phyloP scores from a whole-genome alignment of 2,888 invertebrate genomes.

The Drosophila lutescens region DNA sequence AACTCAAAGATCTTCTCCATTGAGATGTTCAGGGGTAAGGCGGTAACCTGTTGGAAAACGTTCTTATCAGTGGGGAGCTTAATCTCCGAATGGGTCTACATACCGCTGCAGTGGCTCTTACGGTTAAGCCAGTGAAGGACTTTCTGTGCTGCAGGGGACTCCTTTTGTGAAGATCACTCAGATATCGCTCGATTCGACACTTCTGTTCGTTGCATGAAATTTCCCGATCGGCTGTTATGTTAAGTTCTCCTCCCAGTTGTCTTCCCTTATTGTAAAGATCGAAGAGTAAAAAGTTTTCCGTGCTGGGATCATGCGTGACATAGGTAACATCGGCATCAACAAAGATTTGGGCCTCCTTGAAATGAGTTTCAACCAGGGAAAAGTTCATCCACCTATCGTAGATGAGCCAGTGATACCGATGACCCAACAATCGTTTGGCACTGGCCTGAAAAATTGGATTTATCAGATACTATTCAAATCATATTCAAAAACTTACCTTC shows the following conservation, averaged over 20 bases:
- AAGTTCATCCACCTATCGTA: constrained; percentile 53
- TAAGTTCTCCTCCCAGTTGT: constrained; percentile 77
- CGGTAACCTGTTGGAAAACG: constrained; percentile 50
- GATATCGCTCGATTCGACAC: constrained; percentile 59
- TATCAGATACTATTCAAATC: not conserved
- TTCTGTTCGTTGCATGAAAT: constrained; percentile 53
- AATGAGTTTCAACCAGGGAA: constrained; percentile 46
- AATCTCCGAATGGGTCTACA: not conserved
- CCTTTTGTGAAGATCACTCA: constrained; percentile 67
- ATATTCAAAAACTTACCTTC: constrained; percentile 31
- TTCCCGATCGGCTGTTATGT: constrained; percentile 76
- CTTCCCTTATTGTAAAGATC: constrained; percentile 83
- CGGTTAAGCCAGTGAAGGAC: constrained; percentile 71
- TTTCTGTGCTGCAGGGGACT: constrained; percentile 72
- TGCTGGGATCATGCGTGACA: constrained; percentile 8
- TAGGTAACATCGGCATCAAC: constrained; percentile 80
- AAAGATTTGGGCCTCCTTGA: constrained; percentile 66
- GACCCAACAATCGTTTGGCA: constrained; percentile 52
- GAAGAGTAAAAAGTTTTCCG: constrained; percentile 58
- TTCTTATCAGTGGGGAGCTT: rapidly evolving
- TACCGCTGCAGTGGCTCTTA: constrained; percentile 76
- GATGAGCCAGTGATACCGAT: constrained; percentile 78
- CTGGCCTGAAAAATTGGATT: constrained; percentile 58
- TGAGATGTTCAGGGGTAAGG: constrained; percentile 53
- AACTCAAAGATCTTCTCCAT: constrained; percentile 45